Percentiles rank a stretch among this genome's conserved stretches.
Conservation (phyloP, 2,797 vertebrate species). For the Acanthis flammea region DNA sequence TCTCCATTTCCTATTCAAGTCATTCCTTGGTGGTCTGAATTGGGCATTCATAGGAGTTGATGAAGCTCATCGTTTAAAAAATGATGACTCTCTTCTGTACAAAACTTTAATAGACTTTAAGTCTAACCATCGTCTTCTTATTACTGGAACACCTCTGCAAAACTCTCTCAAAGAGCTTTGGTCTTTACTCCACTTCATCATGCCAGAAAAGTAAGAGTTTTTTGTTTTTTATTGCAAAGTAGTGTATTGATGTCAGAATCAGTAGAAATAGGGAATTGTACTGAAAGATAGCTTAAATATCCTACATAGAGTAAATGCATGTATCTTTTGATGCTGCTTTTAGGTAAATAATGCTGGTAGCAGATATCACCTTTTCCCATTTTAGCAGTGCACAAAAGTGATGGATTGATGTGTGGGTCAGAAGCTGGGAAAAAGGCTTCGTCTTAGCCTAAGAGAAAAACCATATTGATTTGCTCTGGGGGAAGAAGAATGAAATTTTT, state of each 20-base stretch:
- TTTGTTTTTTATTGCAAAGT: background rate
- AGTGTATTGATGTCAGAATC: background rate
- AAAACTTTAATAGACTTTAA: conserved; percentile 99
- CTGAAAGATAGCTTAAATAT: background rate
- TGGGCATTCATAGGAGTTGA: conserved; percentile 98
- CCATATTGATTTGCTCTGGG: background rate
- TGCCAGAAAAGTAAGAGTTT: conserved; percentile 94
- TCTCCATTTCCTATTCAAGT: conserved; percentile 69
- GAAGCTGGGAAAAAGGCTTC: background rate
- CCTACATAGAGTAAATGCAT: background rate
- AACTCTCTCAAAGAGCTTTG: conserved; percentile 98
- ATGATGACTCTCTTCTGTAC: conserved; percentile 96
- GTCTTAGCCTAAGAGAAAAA: background rate
- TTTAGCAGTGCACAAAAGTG: background rate
- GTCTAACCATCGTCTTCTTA: conserved; percentile 95
- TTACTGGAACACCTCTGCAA: conserved; percentile 97
- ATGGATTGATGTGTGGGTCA: background rate
- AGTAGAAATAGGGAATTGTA: background rate
- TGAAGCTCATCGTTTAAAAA: conserved; percentile 97
- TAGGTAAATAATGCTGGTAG: background rate
- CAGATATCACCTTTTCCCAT: background rate
- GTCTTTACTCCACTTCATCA: conserved; percentile 98
- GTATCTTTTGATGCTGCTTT: background rate
- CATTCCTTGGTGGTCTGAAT: conserved; percentile 91
- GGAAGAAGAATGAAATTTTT: background rate